A percentile compares a stretch with the other conserved stretches of the same genome.
Conservation (phyloP, 2,888 invertebrate genomes). For the Rhingia rostrata region DNA sequence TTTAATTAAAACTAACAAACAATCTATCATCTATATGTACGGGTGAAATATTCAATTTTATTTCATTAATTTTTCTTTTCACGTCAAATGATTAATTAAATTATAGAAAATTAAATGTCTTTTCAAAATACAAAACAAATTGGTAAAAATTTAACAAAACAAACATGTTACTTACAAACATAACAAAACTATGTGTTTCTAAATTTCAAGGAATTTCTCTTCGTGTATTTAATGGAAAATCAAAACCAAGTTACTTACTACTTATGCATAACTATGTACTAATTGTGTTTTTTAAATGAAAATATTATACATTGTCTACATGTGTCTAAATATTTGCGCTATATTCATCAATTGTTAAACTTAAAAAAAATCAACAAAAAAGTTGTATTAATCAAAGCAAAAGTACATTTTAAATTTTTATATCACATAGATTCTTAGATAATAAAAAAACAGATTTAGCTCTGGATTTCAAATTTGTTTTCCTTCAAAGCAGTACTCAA, state of each 20-base stretch:
- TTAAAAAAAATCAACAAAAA: constrained; percentile 23
- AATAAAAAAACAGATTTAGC: constrained; percentile 2
- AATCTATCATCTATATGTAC: constrained; percentile 65
- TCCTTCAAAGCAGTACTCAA: not conserved
- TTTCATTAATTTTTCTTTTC: constrained; percentile 11
- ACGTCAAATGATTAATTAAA: constrained; percentile 52
- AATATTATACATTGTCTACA: constrained; percentile 70
- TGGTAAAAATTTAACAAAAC: constrained; percentile 43
- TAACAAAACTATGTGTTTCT: constrained; percentile 68
- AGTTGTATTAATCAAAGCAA: constrained; percentile 48
- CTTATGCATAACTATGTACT: constrained; percentile 49
- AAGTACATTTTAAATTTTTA: constrained; percentile 62
- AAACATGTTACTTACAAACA: constrained; percentile 55
- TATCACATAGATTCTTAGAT: constrained; percentile 33
- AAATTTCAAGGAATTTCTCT: constrained; percentile 70
- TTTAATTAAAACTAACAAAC: constrained; percentile 48
- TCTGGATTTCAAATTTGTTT: constrained; percentile 39
- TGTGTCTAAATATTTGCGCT: constrained; percentile 73
- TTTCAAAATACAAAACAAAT: constrained; percentile 49
- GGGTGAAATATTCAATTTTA: constrained; percentile 60
- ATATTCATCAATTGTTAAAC: constrained; percentile 60
- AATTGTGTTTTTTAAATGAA: constrained; percentile 66
- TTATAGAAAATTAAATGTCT: constrained; percentile 47
- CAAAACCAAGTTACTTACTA: constrained; percentile 38
- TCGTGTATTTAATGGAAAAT: constrained; percentile 51